These are phyloP conservation scores for Dendrolimus pini DNA, from an alignment of 2,888 invertebrate genomes.

Conservation along the genomic window DNA sequence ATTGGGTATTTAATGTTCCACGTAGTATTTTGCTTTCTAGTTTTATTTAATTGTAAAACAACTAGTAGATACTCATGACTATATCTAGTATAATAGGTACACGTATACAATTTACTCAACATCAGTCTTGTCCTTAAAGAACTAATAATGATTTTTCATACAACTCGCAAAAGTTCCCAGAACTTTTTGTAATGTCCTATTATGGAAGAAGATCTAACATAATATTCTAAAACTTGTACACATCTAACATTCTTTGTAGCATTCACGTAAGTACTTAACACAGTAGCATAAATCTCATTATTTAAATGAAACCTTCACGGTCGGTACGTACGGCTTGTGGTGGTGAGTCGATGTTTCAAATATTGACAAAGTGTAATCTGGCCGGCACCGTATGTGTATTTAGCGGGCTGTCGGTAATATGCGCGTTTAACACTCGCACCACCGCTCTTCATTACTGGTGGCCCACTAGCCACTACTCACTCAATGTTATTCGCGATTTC, in stretches of 20 bases:
- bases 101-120: too few species aligned
- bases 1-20: too few species aligned
- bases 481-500: slow-evolving; percentile 59
- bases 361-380: slow-evolving; percentile 72
- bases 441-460: slow-evolving; percentile 60
- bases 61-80: too few species aligned
- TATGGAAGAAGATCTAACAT: too few species aligned
- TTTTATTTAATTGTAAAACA: too few species aligned
- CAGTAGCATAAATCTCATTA: neutral
- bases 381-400: slow-evolving; percentile 45
- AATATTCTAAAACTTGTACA: too few species aligned
- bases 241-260: neutral
- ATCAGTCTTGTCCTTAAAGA: too few species aligned
- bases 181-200: too few species aligned
- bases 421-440: slow-evolving; percentile 48
- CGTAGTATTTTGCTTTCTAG: too few species aligned
- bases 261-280: neutral
- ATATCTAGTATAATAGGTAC: too few species aligned
- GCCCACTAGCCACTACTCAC: slow-evolving; percentile 42
- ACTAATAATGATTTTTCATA: too few species aligned
- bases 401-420: slow-evolving; percentile 64
- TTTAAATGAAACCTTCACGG: neutral
- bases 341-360: slow-evolving; percentile 32
- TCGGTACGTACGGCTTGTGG: neutral
- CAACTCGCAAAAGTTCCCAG: too few species aligned